Percentiles rank a stretch among this genome's conserved stretches.
These are phyloP conservation scores for Achroia grisella DNA, from an alignment of 1,140 invertebrate genomes.

Conservation along the genomic window DNA sequence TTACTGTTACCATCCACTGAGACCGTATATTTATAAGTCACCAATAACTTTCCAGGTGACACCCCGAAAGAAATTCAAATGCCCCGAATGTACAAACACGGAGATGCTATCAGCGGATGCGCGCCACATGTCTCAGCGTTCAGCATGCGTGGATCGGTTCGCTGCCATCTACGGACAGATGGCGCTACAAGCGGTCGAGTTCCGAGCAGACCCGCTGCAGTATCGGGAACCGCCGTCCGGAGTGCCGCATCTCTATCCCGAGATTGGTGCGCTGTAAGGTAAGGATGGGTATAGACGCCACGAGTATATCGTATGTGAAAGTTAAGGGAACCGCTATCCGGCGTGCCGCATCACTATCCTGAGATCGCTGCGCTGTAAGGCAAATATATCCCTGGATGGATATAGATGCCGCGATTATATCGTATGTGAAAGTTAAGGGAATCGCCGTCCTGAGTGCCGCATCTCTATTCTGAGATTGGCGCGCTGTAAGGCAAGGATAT, in stretches of 20 bases:
- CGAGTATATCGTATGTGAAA: too few relatives aligned
- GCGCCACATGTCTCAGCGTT: conserved; percentile 94
- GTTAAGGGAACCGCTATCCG: conserved; percentile 76
- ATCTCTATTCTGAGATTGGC: conserved; percentile 93
- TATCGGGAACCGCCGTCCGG: conserved; percentile 81
- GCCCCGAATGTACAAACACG: conserved; percentile 94
- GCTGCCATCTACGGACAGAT: conserved; percentile 88
- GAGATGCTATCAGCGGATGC: conserved; percentile 96
- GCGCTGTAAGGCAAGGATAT: conserved; percentile 84
- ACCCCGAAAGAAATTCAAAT: conserved; percentile 98
- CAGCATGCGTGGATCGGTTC: conserved; percentile 93
- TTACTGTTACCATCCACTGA: too few relatives aligned
- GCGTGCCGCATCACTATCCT: conserved; percentile 82
- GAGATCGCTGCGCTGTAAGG: conserved; percentile 90
- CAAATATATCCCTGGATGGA: conserved; percentile 76
- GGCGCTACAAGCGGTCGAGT: conserved; percentile 93
- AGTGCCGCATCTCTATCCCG: conserved; percentile 83
- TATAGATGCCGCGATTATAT: too few relatives aligned
- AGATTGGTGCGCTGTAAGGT: conserved; percentile 89
- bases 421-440: too few relatives aligned
- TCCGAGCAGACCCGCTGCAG: conserved; percentile 94
- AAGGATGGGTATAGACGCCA: too few relatives aligned
- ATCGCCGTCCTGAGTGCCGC: conserved; percentile 28
- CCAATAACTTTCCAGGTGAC: conserved; percentile 80
- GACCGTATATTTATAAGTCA: background rate